A percentile compares a stretch with the other conserved stretches of the same genome.
Conservation (phyloP, 1,140 invertebrate genomes). For the Drosophila ohnishii region DNA sequence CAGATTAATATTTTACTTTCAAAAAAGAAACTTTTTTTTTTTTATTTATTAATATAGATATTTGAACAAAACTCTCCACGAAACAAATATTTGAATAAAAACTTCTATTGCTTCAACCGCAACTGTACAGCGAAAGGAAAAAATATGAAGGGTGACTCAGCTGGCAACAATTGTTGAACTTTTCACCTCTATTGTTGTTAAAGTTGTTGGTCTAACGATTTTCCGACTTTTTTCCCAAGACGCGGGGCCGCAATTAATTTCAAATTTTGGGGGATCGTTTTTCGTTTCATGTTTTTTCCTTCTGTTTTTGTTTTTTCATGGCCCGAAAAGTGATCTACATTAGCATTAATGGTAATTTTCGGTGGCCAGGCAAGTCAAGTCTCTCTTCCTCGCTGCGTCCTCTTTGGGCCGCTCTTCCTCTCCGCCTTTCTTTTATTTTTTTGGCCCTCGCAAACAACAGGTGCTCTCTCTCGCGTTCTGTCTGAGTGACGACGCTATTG, state of each 20-base stretch:
- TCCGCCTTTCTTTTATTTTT: conserved; percentile 12
- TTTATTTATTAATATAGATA: no score
- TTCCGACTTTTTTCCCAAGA: conserved; percentile 23
- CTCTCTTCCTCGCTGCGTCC: conserved; percentile 26
- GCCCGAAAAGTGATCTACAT: conserved; percentile 54
- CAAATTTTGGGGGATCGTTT: conserved; percentile 38
- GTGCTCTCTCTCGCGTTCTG: conserved; percentile 64
- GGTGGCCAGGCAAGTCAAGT: conserved; percentile 15
- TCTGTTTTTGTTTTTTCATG: not conserved
- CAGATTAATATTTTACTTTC: no score
- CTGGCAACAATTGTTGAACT: conserved; percentile 64
- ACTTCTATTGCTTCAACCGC: conserved; percentile 15
- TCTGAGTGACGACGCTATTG: conserved; percentile 49
- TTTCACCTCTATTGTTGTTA: conserved; percentile 32
- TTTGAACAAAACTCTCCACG: no score
- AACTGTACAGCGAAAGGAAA: conserved; percentile 22
- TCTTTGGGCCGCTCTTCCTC: conserved; percentile 18
- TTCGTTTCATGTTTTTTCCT: conserved; percentile 5
- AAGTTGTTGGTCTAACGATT: conserved; percentile 50
- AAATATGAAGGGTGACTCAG: conserved; percentile 18
- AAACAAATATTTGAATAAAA: not conserved
- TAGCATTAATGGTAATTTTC: conserved; percentile 72
- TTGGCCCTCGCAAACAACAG: conserved; percentile 37
- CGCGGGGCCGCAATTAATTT: conserved; percentile 57
- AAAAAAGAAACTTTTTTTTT: no score